Percentiles rank a stretch among this genome's conserved stretches.
These are phyloP conservation scores for Tenthredo distinguenda DNA, from an alignment of 2,888 invertebrate genomes.

Conservation along the genomic window DNA sequence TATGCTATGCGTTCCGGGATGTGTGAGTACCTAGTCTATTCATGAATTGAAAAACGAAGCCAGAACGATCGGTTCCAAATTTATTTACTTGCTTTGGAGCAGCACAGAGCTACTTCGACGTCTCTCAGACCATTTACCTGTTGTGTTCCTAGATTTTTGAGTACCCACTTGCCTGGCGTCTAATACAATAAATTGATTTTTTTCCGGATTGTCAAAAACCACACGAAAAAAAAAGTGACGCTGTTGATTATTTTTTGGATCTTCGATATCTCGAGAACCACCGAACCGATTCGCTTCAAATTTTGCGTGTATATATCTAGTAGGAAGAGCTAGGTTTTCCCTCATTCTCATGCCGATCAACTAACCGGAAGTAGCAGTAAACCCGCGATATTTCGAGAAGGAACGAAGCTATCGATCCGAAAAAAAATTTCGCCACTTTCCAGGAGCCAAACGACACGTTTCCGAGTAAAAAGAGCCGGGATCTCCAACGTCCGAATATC, in stretches of 20 bases:
- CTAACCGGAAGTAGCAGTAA: background rate
- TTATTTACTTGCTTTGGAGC: background rate
- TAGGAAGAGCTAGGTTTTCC: background rate
- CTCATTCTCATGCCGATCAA: background rate
- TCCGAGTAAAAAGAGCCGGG: background rate
- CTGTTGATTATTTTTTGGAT: background rate
- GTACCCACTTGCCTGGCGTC: background rate
- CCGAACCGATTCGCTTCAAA: background rate
- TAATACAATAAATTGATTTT: background rate
- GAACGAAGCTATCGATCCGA: background rate
- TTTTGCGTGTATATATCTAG: background rate
- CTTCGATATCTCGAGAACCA: constrained; percentile 2
- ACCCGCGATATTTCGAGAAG: background rate
- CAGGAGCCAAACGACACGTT: background rate
- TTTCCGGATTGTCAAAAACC: background rate
- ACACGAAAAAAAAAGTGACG: too few species aligned
- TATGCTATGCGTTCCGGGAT: background rate
- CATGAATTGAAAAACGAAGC: background rate
- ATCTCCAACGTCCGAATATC: constrained; percentile 7
- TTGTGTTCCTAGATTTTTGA: constrained; percentile 2
- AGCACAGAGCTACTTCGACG: background rate
- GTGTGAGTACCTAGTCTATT: background rate
- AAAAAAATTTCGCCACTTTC: background rate
- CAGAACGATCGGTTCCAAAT: background rate
- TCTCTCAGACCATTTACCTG: background rate